These are phyloP conservation scores for Dasyornis broadbenti DNA, from an alignment of 2,113 vertebrate genomes.

Conservation along the genomic window DNA sequence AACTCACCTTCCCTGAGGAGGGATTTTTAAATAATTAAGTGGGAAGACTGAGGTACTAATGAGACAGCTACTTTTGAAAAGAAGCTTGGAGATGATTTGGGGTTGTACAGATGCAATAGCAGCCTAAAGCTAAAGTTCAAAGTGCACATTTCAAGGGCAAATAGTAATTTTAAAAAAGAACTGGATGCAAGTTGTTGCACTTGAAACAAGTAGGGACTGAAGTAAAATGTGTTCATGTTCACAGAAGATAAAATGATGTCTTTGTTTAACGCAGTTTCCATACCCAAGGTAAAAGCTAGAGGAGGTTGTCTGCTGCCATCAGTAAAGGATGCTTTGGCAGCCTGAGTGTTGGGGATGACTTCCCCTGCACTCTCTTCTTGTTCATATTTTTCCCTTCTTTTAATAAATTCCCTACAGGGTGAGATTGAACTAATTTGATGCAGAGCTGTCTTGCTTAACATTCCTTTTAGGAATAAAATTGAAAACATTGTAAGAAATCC, in stretches of 20 bases:
- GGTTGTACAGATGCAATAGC: background rate
- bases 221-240: background rate
- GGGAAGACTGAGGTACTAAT: slow-evolving; percentile 15
- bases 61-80: background rate
- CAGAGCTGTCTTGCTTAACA: background rate
- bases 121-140: slow-evolving; percentile 39
- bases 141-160: slow-evolving; percentile 40
- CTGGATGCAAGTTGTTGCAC: background rate
- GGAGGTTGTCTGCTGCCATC: background rate
- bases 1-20: slow-evolving; percentile 31
- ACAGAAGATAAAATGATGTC: background rate
- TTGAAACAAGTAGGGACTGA: background rate
- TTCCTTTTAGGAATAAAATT: background rate
- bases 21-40: slow-evolving; percentile 25
- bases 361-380: background rate
- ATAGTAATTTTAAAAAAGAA: background rate
- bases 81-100: background rate
- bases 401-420: background rate
- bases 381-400: background rate
- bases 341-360: background rate
- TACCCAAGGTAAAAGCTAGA: background rate
- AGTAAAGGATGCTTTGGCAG: background rate
- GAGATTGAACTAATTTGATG: background rate
- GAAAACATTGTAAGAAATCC: background rate
- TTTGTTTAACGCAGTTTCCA: background rate